These are phyloP conservation scores for Chymomyza procnemis DNA, from an alignment of 2,888 invertebrate species.

Conservation along the genomic window DNA sequence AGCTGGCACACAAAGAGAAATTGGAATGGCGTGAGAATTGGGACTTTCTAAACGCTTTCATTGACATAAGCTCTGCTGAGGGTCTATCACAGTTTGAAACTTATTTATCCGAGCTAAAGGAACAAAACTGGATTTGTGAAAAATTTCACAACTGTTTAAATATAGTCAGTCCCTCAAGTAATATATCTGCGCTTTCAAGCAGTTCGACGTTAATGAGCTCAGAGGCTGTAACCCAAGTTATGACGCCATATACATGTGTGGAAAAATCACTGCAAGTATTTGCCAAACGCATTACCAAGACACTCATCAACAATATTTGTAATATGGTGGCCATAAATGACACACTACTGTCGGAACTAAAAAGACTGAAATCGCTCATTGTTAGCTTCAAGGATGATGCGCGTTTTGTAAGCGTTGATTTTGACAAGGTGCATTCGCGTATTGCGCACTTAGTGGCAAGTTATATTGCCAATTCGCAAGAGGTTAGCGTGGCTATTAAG, in stretches of 20 bases:
- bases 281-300: conserved; percentile 84
- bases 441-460: conserved; percentile 83
- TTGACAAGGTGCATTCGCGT: conserved; percentile 83
- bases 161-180: conserved; percentile 20
- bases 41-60: conserved; percentile 91
- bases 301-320: conserved; percentile 81
- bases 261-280: conserved; percentile 84
- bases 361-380: conserved; percentile 84
- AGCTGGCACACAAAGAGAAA: conserved; percentile 83
- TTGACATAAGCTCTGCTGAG: conserved; percentile 86
- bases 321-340: conserved; percentile 81
- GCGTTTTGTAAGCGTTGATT: conserved; percentile 83
- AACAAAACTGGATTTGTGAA: conserved; percentile 17
- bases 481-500: conserved; percentile 43
- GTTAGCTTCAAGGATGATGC: conserved; percentile 85
- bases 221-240: conserved; percentile 57
- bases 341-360: conserved; percentile 83
- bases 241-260: conserved; percentile 80
- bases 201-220: background rate
- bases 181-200: background rate
- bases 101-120: conserved; percentile 80
- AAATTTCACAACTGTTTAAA: conserved; percentile 49
- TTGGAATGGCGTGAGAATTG: conserved; percentile 95
- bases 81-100: conserved; percentile 88
- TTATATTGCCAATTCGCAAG: conserved; percentile 80